Evolutionary conservation across 2,113 vertebrate species (phyloP).

Genomic region (Oreochromis tanganicae): DNA sequence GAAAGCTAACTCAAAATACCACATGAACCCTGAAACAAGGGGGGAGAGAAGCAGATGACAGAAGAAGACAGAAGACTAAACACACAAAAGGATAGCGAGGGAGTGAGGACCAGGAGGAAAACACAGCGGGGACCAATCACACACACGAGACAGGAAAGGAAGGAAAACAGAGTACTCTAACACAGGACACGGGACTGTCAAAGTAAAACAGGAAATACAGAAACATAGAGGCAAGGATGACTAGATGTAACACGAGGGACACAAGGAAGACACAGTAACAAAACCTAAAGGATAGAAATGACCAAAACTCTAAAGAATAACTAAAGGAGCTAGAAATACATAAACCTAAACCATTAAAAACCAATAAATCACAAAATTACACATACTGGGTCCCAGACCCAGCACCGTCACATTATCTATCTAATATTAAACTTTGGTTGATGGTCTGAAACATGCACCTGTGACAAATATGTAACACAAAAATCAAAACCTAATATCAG

Average conservation of each 20-base stretch:
- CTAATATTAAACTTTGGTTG: not conserved
- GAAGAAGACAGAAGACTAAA: not conserved
- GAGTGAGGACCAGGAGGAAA: not conserved
- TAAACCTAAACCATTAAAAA: not conserved
- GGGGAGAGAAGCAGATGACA: not conserved
- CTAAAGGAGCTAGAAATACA: not conserved
- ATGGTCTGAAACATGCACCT: not conserved
- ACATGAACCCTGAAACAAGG: not conserved
- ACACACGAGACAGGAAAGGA: not conserved
- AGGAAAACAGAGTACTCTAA: not conserved
- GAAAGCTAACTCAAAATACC: not conserved
- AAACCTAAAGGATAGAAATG: not conserved
- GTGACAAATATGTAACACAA: not conserved
- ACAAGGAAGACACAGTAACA: not conserved
- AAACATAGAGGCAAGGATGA: not conserved
- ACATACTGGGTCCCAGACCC: not conserved
- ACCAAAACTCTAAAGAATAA: not conserved
- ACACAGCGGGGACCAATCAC: not conserved
- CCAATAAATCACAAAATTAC: not conserved
- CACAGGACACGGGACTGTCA: not conserved
- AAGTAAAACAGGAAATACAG: not conserved
- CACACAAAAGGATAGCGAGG: not conserved
- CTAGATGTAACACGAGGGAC: not conserved
- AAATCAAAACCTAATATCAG: not conserved
- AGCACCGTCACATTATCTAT: not conserved